phyloP scores from a whole-genome alignment of 2,113 vertebrate species.

The Salvator merianae region DNA sequence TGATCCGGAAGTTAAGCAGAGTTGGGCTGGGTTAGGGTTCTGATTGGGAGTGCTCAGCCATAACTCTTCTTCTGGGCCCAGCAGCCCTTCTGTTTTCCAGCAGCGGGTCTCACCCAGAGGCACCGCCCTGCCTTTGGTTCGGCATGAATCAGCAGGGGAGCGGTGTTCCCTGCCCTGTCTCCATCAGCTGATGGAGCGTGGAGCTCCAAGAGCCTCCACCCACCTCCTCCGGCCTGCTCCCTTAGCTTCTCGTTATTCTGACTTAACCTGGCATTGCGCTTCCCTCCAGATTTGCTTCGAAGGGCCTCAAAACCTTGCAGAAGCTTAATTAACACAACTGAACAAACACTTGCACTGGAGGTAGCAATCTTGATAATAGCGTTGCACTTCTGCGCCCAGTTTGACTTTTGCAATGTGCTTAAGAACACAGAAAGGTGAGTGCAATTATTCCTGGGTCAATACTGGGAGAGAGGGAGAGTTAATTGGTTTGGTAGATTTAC shows the following conservation, averaged over 20 bases:
- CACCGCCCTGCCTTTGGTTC: too few species aligned
- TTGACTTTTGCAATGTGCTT: neutral
- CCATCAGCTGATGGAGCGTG: too few species aligned
- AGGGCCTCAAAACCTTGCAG: rapidly evolving
- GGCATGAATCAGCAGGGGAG: too few species aligned
- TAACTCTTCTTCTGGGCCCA: too few species aligned
- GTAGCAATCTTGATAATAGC: neutral
- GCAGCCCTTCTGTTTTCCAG: too few species aligned
- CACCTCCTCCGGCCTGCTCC: rapidly evolving
- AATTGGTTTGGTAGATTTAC: rapidly evolving
- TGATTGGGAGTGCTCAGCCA: too few species aligned
- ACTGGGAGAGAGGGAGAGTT: neutral
- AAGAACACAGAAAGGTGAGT: neutral
- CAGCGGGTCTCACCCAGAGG: too few species aligned
- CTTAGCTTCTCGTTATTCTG: neutral
- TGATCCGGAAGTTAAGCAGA: too few species aligned
- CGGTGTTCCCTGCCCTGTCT: too few species aligned
- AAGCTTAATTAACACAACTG: neutral
- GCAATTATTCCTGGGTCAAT: neutral
- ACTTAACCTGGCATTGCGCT: neutral
- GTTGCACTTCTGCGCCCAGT: rapidly evolving
- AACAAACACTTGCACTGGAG: neutral
- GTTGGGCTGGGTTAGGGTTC: too few species aligned
- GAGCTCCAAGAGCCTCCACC: too few species aligned
- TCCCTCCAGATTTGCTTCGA: neutral